These are phyloP conservation scores for Parthenolecanium corni DNA, from an alignment of 2,888 invertebrate species.

Conservation along the genomic window DNA sequence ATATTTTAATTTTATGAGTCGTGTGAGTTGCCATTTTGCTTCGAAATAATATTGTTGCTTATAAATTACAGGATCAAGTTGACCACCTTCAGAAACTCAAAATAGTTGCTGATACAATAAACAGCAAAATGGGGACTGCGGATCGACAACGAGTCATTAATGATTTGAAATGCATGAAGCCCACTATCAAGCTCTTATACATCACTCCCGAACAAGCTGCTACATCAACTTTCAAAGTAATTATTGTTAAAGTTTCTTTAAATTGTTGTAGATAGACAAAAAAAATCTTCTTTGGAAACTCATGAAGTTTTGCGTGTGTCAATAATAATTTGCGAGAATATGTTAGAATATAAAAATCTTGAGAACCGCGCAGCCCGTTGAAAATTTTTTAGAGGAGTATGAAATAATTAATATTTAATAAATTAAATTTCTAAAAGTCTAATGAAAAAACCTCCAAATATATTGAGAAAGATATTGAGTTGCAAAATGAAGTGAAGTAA, in stretches of 20 bases:
- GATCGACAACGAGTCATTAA: constrained; percentile 65
- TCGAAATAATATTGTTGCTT: neutral
- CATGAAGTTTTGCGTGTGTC: too few species aligned
- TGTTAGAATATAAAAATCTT: neutral
- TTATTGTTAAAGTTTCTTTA: neutral
- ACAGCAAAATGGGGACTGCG: constrained; percentile 72
- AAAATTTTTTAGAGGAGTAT: too few species aligned
- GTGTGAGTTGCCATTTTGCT: too few species aligned
- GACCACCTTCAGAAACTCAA: constrained; percentile 66
- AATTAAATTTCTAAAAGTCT: too few species aligned
- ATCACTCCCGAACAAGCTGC: constrained; percentile 94
- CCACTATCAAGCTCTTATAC: constrained; percentile 75
- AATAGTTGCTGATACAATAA: constrained; percentile 76
- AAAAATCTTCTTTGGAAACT: neutral
- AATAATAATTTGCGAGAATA: too few species aligned
- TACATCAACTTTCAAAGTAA: constrained; percentile 57
- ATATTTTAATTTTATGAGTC: neutral
- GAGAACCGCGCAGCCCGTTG: too few species aligned
- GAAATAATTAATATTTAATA: too few species aligned
- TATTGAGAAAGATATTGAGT: too few species aligned
- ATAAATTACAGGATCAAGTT: constrained; percentile 63
- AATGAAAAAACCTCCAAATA: too few species aligned
- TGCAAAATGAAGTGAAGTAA: too few species aligned
- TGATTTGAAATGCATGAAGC: constrained; percentile 61
- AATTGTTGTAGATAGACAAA: neutral